Evolutionary conservation across 1,140 invertebrate species (phyloP), one percentile per base, ranked within the genome.

Genomic region (Psilanteris sp.): DNA sequence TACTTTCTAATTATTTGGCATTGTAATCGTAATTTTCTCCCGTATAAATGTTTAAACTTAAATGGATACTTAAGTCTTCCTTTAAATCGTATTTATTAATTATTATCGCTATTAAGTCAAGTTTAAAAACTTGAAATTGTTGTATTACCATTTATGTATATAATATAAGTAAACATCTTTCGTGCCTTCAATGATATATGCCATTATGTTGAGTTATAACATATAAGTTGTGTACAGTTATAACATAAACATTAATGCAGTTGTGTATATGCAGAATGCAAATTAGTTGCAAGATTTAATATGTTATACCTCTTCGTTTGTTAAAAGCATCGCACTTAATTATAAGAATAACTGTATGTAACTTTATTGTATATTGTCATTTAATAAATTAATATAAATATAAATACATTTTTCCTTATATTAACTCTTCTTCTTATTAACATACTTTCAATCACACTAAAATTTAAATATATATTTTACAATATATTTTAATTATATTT

Each of bases 141-240:
- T n/a, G n/a, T 24, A 55, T 68, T 62, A 61, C 7, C 20, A 32
- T 57, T 43, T 4, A 18, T 24, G 18, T 31, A 57, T 52, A 14
- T 32, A 46, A 46, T 10, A 29, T 54, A 31, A 10, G 15, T 74
- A 26, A 41, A 54, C 32, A 39, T 66, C 34, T 74, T 74, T 64
- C 39, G 61, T 67, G 71, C 61, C 55, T 74, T 61, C 37, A 50
- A 57, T 54, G 55, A 54, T 75, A 62, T 48, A 75, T 75, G 59
- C 62, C 71, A 75, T 62, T 50, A 39, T 61, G 32, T 52, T 70
- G 62, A 67, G 62, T 68, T 68, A n/a, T n/a, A n/a, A n/a, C 36
- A 54, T 64, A 61, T 67, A 75, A 67, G 67, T 75, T 75, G 54
- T 75, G 54, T 75, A 75, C 61, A 67, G 54, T 75, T 61, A 62